Percentiles rank a stretch among this genome's conserved stretches.
These are phyloP conservation scores for Amphilophus citrinellus DNA, from an alignment of 2,113 vertebrate species.

Conservation along the genomic window DNA sequence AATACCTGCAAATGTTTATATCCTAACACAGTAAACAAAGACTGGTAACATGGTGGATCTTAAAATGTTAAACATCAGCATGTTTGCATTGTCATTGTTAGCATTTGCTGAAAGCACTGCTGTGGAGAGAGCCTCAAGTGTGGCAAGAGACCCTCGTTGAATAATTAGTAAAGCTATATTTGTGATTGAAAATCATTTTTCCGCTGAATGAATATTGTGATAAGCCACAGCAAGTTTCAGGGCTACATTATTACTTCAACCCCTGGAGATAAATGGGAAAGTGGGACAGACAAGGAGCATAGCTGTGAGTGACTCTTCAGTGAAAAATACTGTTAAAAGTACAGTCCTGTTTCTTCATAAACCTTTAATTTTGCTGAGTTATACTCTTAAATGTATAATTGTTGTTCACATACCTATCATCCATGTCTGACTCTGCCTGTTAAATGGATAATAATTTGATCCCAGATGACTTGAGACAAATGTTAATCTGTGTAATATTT, in stretches of 20 bases:
- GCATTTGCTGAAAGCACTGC: neutral
- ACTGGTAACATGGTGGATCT: neutral
- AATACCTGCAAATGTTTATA: neutral
- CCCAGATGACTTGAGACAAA: constrained; percentile 17
- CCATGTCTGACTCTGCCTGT: neutral
- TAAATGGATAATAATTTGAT: constrained; percentile 22
- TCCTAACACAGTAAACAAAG: neutral
- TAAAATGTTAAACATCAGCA: neutral
- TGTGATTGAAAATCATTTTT: neutral
- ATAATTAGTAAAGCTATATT: constrained; percentile 16
- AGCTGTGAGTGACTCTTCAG: neutral
- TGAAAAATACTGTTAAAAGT: neutral
- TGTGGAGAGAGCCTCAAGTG: neutral
- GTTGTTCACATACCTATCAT: neutral
- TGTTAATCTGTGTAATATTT: constrained; percentile 9
- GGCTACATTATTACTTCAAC: neutral
- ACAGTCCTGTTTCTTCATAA: neutral
- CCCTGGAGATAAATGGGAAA: constrained; percentile 2
- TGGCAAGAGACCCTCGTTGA: neutral
- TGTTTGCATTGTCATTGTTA: neutral
- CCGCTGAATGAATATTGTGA: neutral
- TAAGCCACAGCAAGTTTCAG: neutral
- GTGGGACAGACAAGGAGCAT: neutral
- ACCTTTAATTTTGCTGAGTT: neutral
- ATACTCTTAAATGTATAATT: neutral